Base-by-base conservation (phyloP, 2,888 invertebrate species). In the Microplitis manilae region DNA sequence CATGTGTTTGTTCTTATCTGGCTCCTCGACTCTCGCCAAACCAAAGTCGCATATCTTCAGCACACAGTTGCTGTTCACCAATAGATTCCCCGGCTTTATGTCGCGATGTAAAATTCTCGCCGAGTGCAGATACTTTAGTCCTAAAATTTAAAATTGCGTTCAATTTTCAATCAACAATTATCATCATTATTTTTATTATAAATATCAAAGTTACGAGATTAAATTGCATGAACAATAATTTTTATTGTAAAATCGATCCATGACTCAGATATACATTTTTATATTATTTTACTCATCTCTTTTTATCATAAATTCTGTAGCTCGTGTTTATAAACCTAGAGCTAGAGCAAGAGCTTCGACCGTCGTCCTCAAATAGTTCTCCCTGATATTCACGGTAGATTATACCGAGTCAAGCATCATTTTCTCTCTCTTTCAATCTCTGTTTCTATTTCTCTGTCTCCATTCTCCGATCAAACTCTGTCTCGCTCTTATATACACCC, bases 1-100 rank as follows among this genome's bases (percentile, higher is more conserved):
- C 99, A 99, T 99, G 90, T 96, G 95, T 90, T 96, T 96, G 86
- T 94, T 94, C 86, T 95, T 94, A 89, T 98, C 97, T 0, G 97
- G 96, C 89, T 99, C 99, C 91, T 98, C 98, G 79, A 99, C 98
- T 83, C 99, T 93, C 62, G 99, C 99, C 90, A 99, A 92, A 39
- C 99, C 99, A 91, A 99, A 99, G 93, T 99, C 99, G 92, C 99
- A 99, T 91, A 99, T 99, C 95, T 98, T 99, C 85, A 99, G 94
- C 88, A 98, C 97, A 92, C 99, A 99, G 92, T 99, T 99, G 91
- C 98, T 98, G 92, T 99, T 99, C 88, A 99, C 99, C 86, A 99
- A 93, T 83, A 99, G 93, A 91, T 99, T 99, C 80, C 99, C 99
- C 9, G 99, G 99, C 90, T 99, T 99, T 89, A 99, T 99, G 91